phyloP scores from a whole-genome alignment of 2,797 vertebrate species.

The Nyctibius grandis region DNA sequence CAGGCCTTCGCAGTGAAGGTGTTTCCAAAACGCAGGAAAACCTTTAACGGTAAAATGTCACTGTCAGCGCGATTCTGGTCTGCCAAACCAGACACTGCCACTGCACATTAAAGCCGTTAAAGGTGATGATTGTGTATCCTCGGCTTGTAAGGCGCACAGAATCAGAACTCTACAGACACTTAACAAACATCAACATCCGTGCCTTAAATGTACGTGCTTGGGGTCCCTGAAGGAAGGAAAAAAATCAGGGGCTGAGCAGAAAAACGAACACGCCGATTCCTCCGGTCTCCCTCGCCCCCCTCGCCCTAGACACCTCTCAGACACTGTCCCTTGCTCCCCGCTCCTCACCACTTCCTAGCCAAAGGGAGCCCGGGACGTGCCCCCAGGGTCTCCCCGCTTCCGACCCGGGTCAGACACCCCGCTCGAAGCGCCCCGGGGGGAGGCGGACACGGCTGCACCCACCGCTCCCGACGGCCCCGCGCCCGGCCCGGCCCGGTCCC shows the following conservation, averaged over 20 bases:
- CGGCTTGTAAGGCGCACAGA: neutral
- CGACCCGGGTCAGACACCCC: too few species aligned
- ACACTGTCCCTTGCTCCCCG: neutral
- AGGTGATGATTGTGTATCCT: fast-evolving
- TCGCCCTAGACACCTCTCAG: too few species aligned
- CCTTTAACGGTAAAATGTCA: neutral
- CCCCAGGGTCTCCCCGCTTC: too few species aligned
- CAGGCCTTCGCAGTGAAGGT: neutral
- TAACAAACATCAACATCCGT: fast-evolving
- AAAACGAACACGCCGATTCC: too few species aligned
- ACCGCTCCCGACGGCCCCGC: neutral
- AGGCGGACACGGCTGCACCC: neutral
- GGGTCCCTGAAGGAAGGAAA: neutral
- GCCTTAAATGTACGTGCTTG: too few species aligned
- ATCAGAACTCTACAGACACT: fast-evolving
- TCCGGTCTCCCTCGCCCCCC: fast-evolving
- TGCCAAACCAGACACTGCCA: neutral
- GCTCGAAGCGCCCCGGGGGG: neutral
- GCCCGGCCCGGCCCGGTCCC: neutral
- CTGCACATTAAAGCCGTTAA: neutral
- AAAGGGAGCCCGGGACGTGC: neutral
- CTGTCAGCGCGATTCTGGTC: neutral
- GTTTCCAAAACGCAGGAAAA: neutral
- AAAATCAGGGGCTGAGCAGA: fast-evolving
- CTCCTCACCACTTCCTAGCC: too few species aligned